Evolutionary conservation across 2,888 invertebrate genomes (phyloP).

Genomic region (Boloria euphrosyne): DNA sequence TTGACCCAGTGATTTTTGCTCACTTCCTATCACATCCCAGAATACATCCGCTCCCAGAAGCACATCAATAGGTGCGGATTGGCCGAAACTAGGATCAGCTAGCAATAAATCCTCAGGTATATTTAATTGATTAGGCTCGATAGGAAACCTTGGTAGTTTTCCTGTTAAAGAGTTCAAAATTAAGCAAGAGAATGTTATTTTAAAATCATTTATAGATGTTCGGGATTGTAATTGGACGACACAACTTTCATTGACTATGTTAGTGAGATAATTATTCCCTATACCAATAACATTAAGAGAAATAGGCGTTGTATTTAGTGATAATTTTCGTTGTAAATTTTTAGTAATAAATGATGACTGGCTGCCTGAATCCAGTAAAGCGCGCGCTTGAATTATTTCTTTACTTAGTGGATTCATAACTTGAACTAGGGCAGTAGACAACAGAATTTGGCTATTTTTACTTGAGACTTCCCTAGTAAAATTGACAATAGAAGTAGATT

Average conservation of each 20-base stretch:
- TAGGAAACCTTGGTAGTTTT: slow-evolving; percentile 29
- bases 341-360: slow-evolving; percentile 32
- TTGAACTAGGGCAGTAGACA: slow-evolving; percentile 36
- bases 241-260: slow-evolving; percentile 33
- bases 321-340: slow-evolving; percentile 23
- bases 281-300: slow-evolving; percentile 10
- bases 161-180: slow-evolving; percentile 37
- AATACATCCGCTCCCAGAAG: slow-evolving; percentile 41
- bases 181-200: slow-evolving; percentile 27
- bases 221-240: slow-evolving; percentile 20
- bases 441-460: not conserved
- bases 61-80: slow-evolving; percentile 36
- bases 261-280: slow-evolving; percentile 16
- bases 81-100: slow-evolving; percentile 38
- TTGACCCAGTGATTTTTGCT: slow-evolving; percentile 2
- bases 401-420: slow-evolving; percentile 35
- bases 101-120: slow-evolving; percentile 35
- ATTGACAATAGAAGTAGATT: not conserved
- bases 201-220: slow-evolving; percentile 27
- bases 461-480: not conserved
- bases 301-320: slow-evolving; percentile 17
- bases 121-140: slow-evolving; percentile 18
- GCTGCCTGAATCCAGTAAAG: slow-evolving; percentile 35
- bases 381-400: slow-evolving; percentile 19
- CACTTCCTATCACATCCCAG: slow-evolving; percentile 35